Conservation (phyloP, 2,888 invertebrate genomes). For the Omphaloscelis lunosa region DNA sequence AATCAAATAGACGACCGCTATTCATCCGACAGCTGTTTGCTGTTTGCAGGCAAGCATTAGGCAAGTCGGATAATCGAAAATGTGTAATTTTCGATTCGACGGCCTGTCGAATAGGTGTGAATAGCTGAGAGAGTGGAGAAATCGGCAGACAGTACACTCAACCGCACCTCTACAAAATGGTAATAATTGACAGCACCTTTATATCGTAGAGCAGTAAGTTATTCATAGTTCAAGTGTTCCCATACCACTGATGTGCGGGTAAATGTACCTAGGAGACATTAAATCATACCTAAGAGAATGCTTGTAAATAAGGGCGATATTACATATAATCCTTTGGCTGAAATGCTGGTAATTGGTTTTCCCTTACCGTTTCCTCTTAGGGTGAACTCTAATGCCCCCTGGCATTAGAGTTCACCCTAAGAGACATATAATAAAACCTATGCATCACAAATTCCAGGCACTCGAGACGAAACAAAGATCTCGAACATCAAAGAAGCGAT, state of each 20-base stretch:
- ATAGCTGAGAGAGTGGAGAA: too few relatives aligned
- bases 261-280: too few relatives aligned
- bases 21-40: neutral
- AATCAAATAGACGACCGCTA: neutral
- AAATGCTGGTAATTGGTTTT: too few relatives aligned
- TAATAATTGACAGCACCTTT: neutral
- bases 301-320: neutral
- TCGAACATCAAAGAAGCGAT: slow-evolving; percentile 94
- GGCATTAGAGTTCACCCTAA: neutral
- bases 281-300: neutral
- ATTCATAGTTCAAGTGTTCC: too few relatives aligned
- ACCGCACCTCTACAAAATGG: neutral
- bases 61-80: neutral
- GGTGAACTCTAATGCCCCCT: too few relatives aligned
- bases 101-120: too few relatives aligned
- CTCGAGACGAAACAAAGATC: slow-evolving; percentile 94
- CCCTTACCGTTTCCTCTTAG: neutral
- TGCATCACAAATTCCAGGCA: slow-evolving; percentile 87
- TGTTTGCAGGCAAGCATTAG: neutral
- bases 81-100: too few relatives aligned
- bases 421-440: neutral
- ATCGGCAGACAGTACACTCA: neutral
- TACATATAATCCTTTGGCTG: neutral
- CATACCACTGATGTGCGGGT: too few relatives aligned
- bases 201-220: neutral